These are phyloP conservation scores for Girardia tigrina DNA, from an alignment of 2,888 invertebrate genomes.

Conservation along the genomic window DNA sequence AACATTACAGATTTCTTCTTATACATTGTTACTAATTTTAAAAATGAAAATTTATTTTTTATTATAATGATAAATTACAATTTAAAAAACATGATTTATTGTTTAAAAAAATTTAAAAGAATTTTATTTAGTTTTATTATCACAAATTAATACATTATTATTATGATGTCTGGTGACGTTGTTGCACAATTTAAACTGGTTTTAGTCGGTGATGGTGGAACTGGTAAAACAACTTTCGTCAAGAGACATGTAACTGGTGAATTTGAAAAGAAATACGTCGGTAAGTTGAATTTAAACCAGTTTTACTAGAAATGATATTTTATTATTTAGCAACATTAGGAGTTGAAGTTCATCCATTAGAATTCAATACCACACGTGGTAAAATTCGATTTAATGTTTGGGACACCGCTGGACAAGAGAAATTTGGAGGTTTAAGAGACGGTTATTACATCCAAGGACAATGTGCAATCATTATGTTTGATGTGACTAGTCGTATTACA, in stretches of 20 bases:
- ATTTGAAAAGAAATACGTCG: conserved; percentile 97
- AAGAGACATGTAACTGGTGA: conserved; percentile 98
- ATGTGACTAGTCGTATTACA: conserved; percentile 94
- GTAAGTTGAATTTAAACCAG: conserved; percentile 44
- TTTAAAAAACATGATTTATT: too few species aligned
- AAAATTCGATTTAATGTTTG: conserved; percentile 95
- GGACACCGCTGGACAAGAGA: conserved; percentile 99
- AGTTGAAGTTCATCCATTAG: conserved; percentile 93
- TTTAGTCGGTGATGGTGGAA: conserved; percentile 95
- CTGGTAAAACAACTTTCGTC: conserved; percentile 97
- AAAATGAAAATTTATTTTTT: too few species aligned
- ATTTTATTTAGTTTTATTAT: too few species aligned
- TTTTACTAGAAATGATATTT: not conserved
- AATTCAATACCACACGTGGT: conserved; percentile 93
- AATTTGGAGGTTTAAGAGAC: conserved; percentile 93
- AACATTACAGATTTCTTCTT: too few species aligned
- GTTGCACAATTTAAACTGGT: conserved; percentile 60
- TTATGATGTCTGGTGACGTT: conserved; percentile 24
- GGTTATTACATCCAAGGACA: conserved; percentile 90
- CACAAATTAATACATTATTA: too few species aligned
- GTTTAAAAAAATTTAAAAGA: too few species aligned
- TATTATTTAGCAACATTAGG: conserved; percentile 70
- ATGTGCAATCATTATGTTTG: conserved; percentile 93
- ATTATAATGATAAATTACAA: too few species aligned
- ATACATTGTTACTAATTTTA: too few species aligned